Conservation (phyloP, 2,797 vertebrate species). For the Gambelia wislizenii region DNA sequence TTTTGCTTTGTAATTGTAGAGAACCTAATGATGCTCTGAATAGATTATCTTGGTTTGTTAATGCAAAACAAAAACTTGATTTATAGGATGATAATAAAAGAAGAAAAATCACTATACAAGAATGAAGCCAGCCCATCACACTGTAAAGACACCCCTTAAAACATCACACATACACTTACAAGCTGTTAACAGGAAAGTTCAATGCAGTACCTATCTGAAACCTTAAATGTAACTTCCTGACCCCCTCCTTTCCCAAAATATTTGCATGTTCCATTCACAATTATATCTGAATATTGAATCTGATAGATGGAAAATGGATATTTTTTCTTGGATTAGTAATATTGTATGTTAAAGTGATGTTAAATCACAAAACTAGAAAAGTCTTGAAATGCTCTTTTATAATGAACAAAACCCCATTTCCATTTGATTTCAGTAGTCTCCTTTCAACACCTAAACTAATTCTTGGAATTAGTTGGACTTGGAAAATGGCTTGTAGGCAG, state of each 20-base stretch:
- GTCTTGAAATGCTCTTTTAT: conserved; percentile 11
- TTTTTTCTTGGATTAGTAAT: background rate
- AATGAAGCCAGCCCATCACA: no score
- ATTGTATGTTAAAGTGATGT: background rate
- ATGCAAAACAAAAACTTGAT: background rate
- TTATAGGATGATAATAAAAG: background rate
- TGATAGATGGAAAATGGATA: background rate
- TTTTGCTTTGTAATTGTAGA: no score
- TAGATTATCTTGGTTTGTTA: background rate
- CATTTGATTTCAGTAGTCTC: conserved; percentile 22
- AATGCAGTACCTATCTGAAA: background rate
- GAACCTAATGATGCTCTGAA: background rate
- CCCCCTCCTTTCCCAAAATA: background rate
- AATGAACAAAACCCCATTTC: conserved; percentile 21
- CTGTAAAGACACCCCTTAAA: background rate
- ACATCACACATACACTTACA: background rate
- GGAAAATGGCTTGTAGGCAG: background rate
- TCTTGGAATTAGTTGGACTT: background rate
- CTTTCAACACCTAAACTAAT: conserved; percentile 35
- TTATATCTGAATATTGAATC: conserved; percentile 11
- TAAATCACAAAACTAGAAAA: rapidly evolving
- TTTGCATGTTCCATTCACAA: background rate
- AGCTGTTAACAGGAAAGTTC: background rate
- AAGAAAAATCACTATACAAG: background rate
- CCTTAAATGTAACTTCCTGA: background rate